Evolutionary conservation across 2,113 vertebrate species (phyloP), one percentile per base, ranked within the genome.

Genomic region (Pipra filicauda): DNA sequence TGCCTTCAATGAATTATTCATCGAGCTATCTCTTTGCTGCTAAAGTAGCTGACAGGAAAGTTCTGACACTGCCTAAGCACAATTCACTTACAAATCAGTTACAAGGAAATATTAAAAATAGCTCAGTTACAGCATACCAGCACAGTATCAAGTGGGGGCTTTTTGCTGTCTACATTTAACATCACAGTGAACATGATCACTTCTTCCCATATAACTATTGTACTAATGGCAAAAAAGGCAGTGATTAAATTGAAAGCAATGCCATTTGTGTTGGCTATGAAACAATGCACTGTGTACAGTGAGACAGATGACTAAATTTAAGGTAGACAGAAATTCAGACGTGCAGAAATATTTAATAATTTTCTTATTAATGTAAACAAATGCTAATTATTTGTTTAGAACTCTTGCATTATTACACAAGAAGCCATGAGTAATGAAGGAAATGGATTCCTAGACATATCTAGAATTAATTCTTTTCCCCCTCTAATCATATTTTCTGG

Each of bases 71-170:
- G 98, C 97, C 98, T 98, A 98, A 98, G 98, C 98, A 99, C 99
- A 99, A 99, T 99, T 98, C 98, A 98, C 98, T 99, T 98, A 98
- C 98, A 98, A 99, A 99, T 99, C 98, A 98, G 98, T 99, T 99
- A 99, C 98, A 98, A 98, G 98, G 98, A 98, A 98, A 98, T 98
- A 99, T 99, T 98, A 99, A 98, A 99, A 99, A 99, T 99, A 99
- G 98, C 98, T 98, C 96, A 39, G 97, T 98, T 98, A 98, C 97
- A 98, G 98, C 98, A 98, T 97, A 97, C 97, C 97, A 98, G 98
- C 98, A 98, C 97, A 97, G 98, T 97, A 98, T 98, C 98, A 98
- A 98, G 98, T 98, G 98, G 98, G 98, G 96, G 97, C 97, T 98
- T 98, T 98, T 98, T 98, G 97, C 98, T 98, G 98, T 97, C 98